These are phyloP conservation scores for Pelusios castaneus DNA, from an alignment of 2,113 vertebrate species.

Conservation along the genomic window DNA sequence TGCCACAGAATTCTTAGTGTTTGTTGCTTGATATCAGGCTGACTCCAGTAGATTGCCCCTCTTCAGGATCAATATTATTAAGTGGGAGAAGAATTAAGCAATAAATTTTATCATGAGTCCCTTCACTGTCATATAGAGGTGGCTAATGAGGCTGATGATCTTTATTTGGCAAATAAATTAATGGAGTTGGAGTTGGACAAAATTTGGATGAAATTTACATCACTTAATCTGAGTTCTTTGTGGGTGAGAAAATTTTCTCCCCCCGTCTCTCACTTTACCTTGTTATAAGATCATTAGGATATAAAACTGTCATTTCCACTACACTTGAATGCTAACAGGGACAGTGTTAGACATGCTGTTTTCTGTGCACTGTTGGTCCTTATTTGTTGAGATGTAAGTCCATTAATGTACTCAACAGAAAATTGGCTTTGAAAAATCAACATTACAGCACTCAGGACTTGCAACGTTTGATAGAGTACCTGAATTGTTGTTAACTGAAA, in stretches of 20 bases:
- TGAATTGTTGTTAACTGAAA: not conserved
- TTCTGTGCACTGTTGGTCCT: not conserved
- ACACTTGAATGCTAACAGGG: not conserved
- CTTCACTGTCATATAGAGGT: not conserved
- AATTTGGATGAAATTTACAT: not conserved
- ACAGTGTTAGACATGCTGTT: not conserved
- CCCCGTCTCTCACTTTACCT: not conserved
- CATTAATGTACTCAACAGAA: not conserved
- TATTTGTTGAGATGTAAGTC: not conserved
- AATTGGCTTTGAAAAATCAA: not conserved
- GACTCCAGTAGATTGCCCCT: not conserved
- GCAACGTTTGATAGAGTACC: not conserved
- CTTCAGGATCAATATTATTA: accelerated
- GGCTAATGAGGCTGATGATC: not conserved
- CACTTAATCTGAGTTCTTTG: not conserved
- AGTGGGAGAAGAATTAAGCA: not conserved
- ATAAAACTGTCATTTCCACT: not conserved
- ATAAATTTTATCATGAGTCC: not conserved
- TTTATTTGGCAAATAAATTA: not conserved
- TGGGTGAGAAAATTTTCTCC: not conserved
- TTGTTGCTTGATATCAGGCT: not conserved
- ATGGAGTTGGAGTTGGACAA: not conserved
- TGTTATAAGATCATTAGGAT: not conserved
- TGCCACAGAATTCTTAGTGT: not conserved
- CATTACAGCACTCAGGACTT: not conserved